These are phyloP conservation scores for Phoeniculus purpureus DNA, from an alignment of 2,797 vertebrate species.

Conservation along the genomic window DNA sequence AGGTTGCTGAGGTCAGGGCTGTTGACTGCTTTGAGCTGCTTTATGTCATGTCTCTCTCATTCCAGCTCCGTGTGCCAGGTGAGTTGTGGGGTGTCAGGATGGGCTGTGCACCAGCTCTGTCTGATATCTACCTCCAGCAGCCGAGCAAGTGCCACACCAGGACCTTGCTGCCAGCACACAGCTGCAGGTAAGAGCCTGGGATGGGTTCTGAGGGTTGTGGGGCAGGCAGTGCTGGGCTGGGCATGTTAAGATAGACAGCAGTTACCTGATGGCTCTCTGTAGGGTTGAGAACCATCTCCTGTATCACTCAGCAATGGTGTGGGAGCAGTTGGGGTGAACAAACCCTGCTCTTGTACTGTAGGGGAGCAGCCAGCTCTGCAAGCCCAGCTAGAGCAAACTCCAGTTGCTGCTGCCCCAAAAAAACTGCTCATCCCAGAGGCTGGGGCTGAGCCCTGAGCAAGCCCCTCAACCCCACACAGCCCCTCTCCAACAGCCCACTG, in stretches of 20 bases:
- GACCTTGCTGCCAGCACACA: not conserved
- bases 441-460: too few species aligned
- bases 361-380: rapidly evolving
- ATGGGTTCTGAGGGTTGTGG: rapidly evolving
- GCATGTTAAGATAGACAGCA: not conserved
- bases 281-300: not conserved
- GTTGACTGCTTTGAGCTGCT: not conserved
- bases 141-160: rapidly evolving
- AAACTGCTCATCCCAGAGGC: not conserved
- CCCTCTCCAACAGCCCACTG: not conserved
- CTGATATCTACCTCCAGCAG: rapidly evolving
- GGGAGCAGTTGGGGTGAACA: not conserved
- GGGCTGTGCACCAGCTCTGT: rapidly evolving
- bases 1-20: rapidly evolving
- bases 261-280: not conserved
- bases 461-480: rapidly evolving
- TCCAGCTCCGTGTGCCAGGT: rapidly evolving
- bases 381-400: not conserved
- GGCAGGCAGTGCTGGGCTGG: not conserved
- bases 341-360: not conserved
- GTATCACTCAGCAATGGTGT: rapidly evolving
- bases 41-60: not conserved
- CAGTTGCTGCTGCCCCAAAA: not conserved
- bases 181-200: not conserved
- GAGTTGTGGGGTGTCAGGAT: not conserved